Evolutionary conservation across 1,140 invertebrate species (phyloP).

Genomic region (Macrobrachium rosenbergii): DNA sequence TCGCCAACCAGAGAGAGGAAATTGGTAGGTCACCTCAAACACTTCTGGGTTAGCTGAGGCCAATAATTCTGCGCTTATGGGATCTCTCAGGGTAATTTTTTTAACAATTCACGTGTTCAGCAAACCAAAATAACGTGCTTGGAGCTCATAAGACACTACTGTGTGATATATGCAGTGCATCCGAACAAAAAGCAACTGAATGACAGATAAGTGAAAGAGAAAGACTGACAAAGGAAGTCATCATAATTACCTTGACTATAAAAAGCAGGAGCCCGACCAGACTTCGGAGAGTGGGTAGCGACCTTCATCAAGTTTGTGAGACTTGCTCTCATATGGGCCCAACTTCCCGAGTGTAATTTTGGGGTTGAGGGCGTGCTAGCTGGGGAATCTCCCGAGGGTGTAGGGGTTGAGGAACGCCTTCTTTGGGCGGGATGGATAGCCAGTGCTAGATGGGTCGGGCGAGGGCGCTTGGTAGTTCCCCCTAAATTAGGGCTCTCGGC

Average conservation of each 20-base stretch:
- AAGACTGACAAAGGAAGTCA: too few species aligned
- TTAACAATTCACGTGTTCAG: too few species aligned
- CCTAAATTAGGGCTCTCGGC: conserved; percentile 23
- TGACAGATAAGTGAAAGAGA: too few species aligned
- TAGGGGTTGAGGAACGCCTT: conserved; percentile 30
- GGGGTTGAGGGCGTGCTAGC: conserved; percentile 48
- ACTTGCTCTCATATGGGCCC: conserved; percentile 30
- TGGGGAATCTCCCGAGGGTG: conserved; percentile 33
- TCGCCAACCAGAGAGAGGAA: too few species aligned
- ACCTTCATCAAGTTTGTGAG: conserved; percentile 38
- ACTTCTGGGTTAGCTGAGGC: too few species aligned
- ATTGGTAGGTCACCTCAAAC: too few species aligned
- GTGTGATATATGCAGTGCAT: too few species aligned
- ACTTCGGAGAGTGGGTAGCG: not conserved
- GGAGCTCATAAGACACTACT: too few species aligned
- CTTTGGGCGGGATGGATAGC: not conserved
- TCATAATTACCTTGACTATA: not conserved
- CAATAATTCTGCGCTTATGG: too few species aligned
- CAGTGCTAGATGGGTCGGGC: conserved; percentile 41
- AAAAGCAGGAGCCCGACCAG: not conserved
- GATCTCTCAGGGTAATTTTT: too few species aligned
- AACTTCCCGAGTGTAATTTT: conserved; percentile 26
- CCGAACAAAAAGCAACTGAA: too few species aligned
- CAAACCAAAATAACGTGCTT: too few species aligned
- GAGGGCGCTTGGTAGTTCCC: not conserved